Percentiles rank a stretch among this genome's conserved stretches.
These are phyloP conservation scores for Megalopta genalis DNA, from an alignment of 1,140 invertebrate species.

Conservation along the genomic window DNA sequence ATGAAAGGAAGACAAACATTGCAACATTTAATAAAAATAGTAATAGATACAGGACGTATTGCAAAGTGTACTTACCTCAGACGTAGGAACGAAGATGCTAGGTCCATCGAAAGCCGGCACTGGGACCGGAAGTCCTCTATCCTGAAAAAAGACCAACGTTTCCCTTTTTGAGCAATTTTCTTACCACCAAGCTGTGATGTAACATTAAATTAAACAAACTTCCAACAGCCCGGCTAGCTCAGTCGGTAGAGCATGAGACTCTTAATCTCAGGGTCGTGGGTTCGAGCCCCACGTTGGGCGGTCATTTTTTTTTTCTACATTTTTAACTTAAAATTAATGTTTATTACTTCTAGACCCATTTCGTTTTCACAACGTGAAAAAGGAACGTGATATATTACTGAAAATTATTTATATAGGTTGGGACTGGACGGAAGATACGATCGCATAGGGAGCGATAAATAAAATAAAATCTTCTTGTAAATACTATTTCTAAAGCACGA, in stretches of 20 bases:
- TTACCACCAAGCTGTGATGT: not conserved
- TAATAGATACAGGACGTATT: not conserved
- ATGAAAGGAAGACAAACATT: not conserved
- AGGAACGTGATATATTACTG: too few species aligned
- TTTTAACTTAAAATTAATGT: not conserved
- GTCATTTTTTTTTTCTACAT: constrained; percentile 19
- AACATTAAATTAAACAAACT: accelerated
- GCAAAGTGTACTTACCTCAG: constrained; percentile 79
- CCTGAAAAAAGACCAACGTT: constrained; percentile 74
- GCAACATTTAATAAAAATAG: not conserved
- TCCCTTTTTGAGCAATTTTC: not conserved
- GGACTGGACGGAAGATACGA: too few species aligned
- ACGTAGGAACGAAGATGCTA: constrained; percentile 81
- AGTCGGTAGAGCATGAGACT: constrained; percentile 85
- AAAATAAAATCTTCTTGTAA: too few species aligned
- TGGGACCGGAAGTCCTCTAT: constrained; percentile 81
- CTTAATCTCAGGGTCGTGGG: constrained; percentile 85
- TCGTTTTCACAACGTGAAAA: not conserved
- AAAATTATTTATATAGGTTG: too few species aligned
- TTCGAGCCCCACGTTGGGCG: constrained; percentile 84
- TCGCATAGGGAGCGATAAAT: too few species aligned
- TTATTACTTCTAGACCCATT: not conserved
- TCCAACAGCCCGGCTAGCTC: constrained; percentile 74
- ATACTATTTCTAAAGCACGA: too few species aligned
- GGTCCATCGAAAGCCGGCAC: constrained; percentile 81